Percentiles rank a stretch among this genome's conserved stretches.
These are phyloP conservation scores for Darevskia mixta DNA, from an alignment of 2,797 vertebrate genomes.

Conservation along the genomic window DNA sequence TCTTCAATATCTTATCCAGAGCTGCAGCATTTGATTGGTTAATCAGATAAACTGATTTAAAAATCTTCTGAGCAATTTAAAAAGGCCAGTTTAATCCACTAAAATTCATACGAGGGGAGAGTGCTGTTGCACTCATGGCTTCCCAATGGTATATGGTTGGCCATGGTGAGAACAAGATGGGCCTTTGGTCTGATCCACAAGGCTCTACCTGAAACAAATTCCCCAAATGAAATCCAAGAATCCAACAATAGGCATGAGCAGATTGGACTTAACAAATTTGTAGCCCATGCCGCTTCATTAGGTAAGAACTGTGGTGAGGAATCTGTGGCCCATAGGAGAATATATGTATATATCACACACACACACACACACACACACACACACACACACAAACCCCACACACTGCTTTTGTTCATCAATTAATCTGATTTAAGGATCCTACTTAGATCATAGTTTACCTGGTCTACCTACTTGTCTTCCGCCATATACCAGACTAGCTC, in stretches of 20 bases:
- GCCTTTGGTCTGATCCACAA: too few species aligned
- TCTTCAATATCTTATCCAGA: background rate
- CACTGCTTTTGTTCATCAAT: background rate
- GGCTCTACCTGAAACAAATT: background rate
- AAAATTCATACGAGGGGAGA: background rate
- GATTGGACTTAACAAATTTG: background rate
- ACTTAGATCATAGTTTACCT: slow-evolving; percentile 79
- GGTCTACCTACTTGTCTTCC: slow-evolving; percentile 88
- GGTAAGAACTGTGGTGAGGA: background rate
- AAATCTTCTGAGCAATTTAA: background rate
- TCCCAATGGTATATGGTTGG: too few species aligned
- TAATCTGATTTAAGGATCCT: background rate
- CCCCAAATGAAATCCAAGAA: background rate
- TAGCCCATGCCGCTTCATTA: background rate
- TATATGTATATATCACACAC: too few species aligned
- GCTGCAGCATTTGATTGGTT: background rate
- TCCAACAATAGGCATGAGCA: background rate
- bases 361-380: too few species aligned
- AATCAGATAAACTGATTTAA: background rate
- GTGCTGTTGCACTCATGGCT: too few species aligned
- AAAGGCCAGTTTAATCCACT: background rate
- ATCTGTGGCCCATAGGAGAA: background rate
- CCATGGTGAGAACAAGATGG: too few species aligned
- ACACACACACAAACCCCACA: too few species aligned
- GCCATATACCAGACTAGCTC: slow-evolving; percentile 91